A percentile compares a stretch with the other conserved stretches of the same genome.
These are phyloP conservation scores for Remorina albescens DNA, from an alignment of 2,797 vertebrate species.

Conservation along the genomic window DNA sequence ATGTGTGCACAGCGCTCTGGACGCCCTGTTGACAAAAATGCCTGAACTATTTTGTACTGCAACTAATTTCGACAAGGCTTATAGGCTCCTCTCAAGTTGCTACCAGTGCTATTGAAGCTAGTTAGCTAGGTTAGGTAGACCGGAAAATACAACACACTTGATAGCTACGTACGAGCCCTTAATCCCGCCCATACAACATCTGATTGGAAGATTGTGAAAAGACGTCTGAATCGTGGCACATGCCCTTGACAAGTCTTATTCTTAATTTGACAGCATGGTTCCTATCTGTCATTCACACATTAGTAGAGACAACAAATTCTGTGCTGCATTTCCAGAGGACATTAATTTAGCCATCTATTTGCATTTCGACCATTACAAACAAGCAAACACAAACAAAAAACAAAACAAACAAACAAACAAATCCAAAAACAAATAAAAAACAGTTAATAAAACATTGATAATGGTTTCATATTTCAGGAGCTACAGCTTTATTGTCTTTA, in stretches of 20 bases:
- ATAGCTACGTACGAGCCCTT: constrained; percentile 49
- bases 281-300: constrained; percentile 15
- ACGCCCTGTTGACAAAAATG: constrained; percentile 38
- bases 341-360: not conserved
- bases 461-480: not conserved
- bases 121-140: constrained; percentile 73
- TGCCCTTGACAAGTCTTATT: constrained; percentile 33
- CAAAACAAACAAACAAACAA: too few species aligned
- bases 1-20: constrained; percentile 12
- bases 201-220: constrained; percentile 64
- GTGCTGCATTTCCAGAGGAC: not conserved
- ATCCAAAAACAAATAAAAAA: too few species aligned
- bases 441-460: not conserved
- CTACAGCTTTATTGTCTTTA: not conserved
- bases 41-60: constrained; percentile 24
- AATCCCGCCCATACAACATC: constrained; percentile 48
- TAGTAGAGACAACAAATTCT: not conserved
- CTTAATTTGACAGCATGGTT: constrained; percentile 57
- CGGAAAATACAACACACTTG: constrained; percentile 64
- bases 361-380: not conserved
- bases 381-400: not conserved
- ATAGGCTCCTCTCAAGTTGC: constrained; percentile 68
- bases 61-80: constrained; percentile 70
- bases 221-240: constrained; percentile 25
- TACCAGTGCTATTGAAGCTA: constrained; percentile 70